Conservation (phyloP, 2,888 invertebrate genomes). For the Stenurella melanura region DNA sequence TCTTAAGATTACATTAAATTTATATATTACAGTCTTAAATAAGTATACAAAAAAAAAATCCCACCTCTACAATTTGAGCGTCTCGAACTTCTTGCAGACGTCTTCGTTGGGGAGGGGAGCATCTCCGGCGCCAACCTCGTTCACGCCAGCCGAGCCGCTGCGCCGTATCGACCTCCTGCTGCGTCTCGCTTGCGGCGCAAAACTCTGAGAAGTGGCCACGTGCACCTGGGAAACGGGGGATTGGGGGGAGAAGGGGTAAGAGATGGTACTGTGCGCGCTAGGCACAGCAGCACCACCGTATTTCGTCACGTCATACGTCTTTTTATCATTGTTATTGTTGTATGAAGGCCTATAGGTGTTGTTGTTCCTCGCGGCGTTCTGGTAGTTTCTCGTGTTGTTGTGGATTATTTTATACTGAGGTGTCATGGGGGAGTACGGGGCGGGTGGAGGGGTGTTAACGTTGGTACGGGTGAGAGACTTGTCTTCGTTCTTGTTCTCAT, state of each 20-base stretch:
- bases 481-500: conserved; percentile 55
- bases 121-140: conserved; percentile 68
- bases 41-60: conserved; percentile 52
- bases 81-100: conserved; percentile 69
- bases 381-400: conserved; percentile 44
- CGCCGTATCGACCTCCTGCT: conserved; percentile 51
- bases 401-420: conserved; percentile 47
- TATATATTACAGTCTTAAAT: conserved; percentile 58
- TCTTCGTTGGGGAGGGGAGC: conserved; percentile 49
- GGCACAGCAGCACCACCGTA: neutral
- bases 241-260: conserved; percentile 37
- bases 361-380: conserved; percentile 29
- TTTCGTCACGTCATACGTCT: neutral
- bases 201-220: conserved; percentile 52
- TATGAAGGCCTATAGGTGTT: conserved; percentile 37
- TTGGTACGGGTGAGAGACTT: conserved; percentile 47
- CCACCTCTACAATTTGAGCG: conserved; percentile 63
- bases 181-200: conserved; percentile 50
- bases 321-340: conserved; percentile 48
- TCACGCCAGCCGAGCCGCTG: conserved; percentile 51
- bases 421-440: conserved; percentile 59
- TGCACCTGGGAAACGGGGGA: conserved; percentile 52
- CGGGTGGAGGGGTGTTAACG: conserved; percentile 58
- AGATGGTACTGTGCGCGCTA: conserved; percentile 1
- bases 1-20: conserved; percentile 56